These are phyloP conservation scores for Chrysomela aeneicollis DNA, from an alignment of 2,888 invertebrate species.

Conservation along the genomic window DNA sequence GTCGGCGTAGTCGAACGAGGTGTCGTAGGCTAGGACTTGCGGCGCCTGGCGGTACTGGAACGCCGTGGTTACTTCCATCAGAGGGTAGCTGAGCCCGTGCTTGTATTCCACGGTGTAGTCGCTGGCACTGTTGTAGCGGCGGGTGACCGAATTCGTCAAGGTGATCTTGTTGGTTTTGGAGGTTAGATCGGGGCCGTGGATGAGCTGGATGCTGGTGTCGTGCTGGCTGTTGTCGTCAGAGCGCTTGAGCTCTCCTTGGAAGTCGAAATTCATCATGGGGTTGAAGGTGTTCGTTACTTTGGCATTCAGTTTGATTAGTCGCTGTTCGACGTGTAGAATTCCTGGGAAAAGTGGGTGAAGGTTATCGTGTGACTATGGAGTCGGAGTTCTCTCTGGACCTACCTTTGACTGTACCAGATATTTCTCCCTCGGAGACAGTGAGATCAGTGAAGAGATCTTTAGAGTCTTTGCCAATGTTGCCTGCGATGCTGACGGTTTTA, in stretches of 20 bases:
- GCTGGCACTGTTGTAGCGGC: conserved; percentile 53
- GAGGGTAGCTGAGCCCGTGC: conserved; percentile 66
- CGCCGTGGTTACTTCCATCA: conserved; percentile 63
- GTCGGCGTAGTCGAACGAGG: conserved; percentile 67
- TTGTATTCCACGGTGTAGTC: conserved; percentile 65
- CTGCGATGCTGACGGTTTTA: conserved; percentile 64
- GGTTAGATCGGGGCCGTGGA: conserved; percentile 70
- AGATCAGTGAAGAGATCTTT: conserved; percentile 63
- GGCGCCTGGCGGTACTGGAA: conserved; percentile 67
- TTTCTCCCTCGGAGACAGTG: conserved; percentile 63
- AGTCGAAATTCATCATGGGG: conserved; percentile 68
- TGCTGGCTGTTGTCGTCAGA: conserved; percentile 32
- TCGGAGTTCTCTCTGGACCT: neutral
- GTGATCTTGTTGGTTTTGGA: conserved; percentile 66
- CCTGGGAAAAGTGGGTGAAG: conserved; percentile 33
- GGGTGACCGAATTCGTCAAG: conserved; percentile 50
- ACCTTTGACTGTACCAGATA: conserved; percentile 61
- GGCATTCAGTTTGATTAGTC: conserved; percentile 62
- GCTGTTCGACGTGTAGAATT: conserved; percentile 54
- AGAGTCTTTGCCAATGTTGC: conserved; percentile 61
- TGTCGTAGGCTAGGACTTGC: conserved; percentile 67
- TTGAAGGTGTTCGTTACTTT: conserved; percentile 68
- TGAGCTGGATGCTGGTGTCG: conserved; percentile 58
- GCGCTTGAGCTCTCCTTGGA: conserved; percentile 64
- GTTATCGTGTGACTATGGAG: neutral